Conservation (phyloP, 2,888 invertebrate species). For the Panzeria rudis region DNA sequence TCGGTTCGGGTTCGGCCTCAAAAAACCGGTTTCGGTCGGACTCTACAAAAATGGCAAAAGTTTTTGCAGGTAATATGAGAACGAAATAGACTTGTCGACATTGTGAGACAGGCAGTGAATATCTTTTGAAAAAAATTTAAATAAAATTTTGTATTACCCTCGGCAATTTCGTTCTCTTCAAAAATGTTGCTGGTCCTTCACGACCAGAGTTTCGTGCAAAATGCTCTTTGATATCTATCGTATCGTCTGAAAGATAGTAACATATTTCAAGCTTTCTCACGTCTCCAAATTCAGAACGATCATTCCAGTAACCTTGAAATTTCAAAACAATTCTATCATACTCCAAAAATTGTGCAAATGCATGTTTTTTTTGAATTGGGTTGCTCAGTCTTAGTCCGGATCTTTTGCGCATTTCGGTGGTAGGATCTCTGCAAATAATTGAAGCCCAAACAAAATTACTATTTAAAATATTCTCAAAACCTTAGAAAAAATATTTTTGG, state of each 20-base stretch:
- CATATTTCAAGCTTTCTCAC: slow-evolving; percentile 91
- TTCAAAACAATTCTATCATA: slow-evolving; percentile 90
- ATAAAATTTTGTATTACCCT: slow-evolving; percentile 85
- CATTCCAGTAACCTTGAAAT: slow-evolving; percentile 96
- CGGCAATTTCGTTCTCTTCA: slow-evolving; percentile 90
- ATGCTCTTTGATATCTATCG: slow-evolving; percentile 93
- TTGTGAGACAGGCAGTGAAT: not conserved
- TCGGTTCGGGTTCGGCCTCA: too few relatives aligned
- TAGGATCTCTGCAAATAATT: slow-evolving; percentile 83
- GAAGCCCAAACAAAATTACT: not conserved
- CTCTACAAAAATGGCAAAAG: too few relatives aligned
- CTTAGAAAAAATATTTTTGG: too few relatives aligned
- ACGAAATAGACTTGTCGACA: too few relatives aligned
- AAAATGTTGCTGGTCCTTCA: slow-evolving; percentile 89
- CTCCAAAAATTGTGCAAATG: slow-evolving; percentile 91
- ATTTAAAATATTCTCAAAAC: too few relatives aligned
- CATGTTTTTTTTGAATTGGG: slow-evolving; percentile 85
- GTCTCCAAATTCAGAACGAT: slow-evolving; percentile 90
- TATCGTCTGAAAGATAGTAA: slow-evolving; percentile 94
- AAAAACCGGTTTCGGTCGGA: too few relatives aligned
- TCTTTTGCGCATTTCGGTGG: slow-evolving; percentile 83
- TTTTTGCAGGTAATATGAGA: too few relatives aligned
- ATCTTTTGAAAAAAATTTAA: not conserved
- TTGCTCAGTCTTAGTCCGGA: slow-evolving; percentile 74
- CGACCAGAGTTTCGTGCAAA: slow-evolving; percentile 88